Evolutionary conservation across 2,797 vertebrate species (phyloP), one percentile per base, ranked within the genome.

Genomic region (Arnoldichthys spilopterus): DNA sequence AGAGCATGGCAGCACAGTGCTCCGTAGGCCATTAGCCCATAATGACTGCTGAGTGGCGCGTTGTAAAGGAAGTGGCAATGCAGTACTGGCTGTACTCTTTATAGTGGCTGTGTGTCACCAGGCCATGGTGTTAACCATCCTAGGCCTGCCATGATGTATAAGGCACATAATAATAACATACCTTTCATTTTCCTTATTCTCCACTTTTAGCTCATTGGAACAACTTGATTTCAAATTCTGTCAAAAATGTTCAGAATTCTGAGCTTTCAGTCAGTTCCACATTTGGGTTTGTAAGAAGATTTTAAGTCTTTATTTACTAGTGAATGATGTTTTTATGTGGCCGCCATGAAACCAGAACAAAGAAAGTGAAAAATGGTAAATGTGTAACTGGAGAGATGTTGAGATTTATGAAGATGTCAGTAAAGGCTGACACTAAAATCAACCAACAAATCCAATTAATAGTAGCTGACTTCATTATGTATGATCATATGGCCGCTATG

Each of bases 1-100:
- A 66, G 85, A 81, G 88, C 78, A 81, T 87, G 67, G 79, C 69
- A 53, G 62, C 71, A 72, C 74, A 80, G 63, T 30, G 51, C 34
- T 79, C 37, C 34, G 16, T 64, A 45, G 76, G 72, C 72, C 70
- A 75, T 85, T 85, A 85, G 72, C 49, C 26, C 40, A 51, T 80
- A 83, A 85, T 81, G 72, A 79, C 54, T 22, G 22, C 28, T 34
- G 74, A 80, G 74, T 66, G 51, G 58, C 6, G 4, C 9, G 16
- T 30, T 20, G 61, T 20, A 72, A 66, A 71, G 75, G 51, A 79
- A 81, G 72, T 73, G 69, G 56, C 18, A 15, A 1, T n/a, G 45
- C 63, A 74, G 75, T 43, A 15, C 62, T 73, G 80, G 9, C 61
- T 63, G 32, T 67, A 66, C 47, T 67, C 26, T 32, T 45, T 45